Percentiles rank a stretch among this genome's conserved stretches.
Conservation (phyloP, 2,888 invertebrate species). For the Bugula neritina region DNA sequence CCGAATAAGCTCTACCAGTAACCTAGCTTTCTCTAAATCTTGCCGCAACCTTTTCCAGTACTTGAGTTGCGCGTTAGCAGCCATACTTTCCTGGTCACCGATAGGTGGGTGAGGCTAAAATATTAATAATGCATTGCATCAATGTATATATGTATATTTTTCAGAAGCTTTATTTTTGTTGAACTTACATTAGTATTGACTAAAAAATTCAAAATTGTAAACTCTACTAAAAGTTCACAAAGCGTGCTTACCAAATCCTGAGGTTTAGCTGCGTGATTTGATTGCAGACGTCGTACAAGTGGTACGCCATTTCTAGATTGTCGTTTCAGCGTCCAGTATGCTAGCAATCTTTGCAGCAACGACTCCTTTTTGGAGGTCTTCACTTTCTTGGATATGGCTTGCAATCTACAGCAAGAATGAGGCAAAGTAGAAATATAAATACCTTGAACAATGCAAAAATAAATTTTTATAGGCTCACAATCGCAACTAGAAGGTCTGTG, state of each 20-base stretch:
- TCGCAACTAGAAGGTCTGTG: too few relatives aligned
- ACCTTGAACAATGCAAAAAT: too few relatives aligned
- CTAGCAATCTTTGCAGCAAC: slow-evolving; percentile 80
- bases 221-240: too few relatives aligned
- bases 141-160: too few relatives aligned
- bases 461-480: too few relatives aligned
- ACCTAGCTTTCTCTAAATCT: slow-evolving; percentile 82
- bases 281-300: slow-evolving; percentile 73
- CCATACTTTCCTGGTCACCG: slow-evolving; percentile 45
- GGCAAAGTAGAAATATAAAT: slow-evolving; percentile 6
- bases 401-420: slow-evolving; percentile 60
- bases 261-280: slow-evolving; percentile 41
- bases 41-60: slow-evolving; percentile 90
- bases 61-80: slow-evolving; percentile 59
- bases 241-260: slow-evolving; percentile 30
- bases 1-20: slow-evolving; percentile 87
- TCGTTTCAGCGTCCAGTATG: slow-evolving; percentile 95
- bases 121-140: too few relatives aligned
- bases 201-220: too few relatives aligned
- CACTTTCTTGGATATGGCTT: slow-evolving; percentile 76
- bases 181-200: too few relatives aligned
- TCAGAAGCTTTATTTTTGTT: too few relatives aligned
- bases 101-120: background rate
- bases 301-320: slow-evolving; percentile 94
- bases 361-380: slow-evolving; percentile 66